Percentiles rank a stretch among this genome's conserved stretches.
phyloP scores from a whole-genome alignment of 2,888 invertebrate genomes.

The Sphaerophoria taeniata region DNA sequence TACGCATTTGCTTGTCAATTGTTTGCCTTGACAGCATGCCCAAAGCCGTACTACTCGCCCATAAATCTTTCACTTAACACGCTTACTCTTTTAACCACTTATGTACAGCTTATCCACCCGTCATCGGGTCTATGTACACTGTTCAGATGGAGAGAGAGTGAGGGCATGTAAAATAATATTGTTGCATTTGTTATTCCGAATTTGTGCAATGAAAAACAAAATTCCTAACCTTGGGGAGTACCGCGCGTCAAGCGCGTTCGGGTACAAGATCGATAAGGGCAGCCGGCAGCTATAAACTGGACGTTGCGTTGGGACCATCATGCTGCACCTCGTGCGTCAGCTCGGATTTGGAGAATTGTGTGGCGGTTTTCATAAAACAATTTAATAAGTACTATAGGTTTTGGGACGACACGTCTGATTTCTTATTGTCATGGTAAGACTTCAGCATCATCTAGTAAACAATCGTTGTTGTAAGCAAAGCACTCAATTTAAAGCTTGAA shows the following conservation, averaged over 20 bases:
- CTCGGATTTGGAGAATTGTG: slow-evolving; percentile 25
- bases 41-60: slow-evolving; percentile 11
- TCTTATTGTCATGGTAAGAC: slow-evolving; percentile 37
- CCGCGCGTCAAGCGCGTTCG: neutral
- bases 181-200: slow-evolving; percentile 54
- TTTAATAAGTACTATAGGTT: slow-evolving; percentile 50
- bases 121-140: neutral
- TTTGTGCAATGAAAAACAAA: slow-evolving; percentile 55
- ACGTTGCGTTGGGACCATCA: neutral
- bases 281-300: slow-evolving; percentile 1
- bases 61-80: slow-evolving; percentile 54
- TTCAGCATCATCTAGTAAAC: slow-evolving; percentile 33
- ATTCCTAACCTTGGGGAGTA: slow-evolving; percentile 30
- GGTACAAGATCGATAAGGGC: slow-evolving; percentile 39
- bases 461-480: slow-evolving; percentile 33
- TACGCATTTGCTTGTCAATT: slow-evolving; percentile 46
- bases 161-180: slow-evolving; percentile 11
- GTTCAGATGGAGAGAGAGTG: neutral
- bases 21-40: slow-evolving; percentile 42
- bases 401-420: slow-evolving; percentile 29
- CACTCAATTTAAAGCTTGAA: slow-evolving; percentile 55
- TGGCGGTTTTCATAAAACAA: slow-evolving; percentile 43
- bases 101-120: neutral
- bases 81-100: slow-evolving; percentile 27
- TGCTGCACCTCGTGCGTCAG: neutral